Percentiles rank a stretch among this genome's conserved stretches.
phyloP scores from a whole-genome alignment of 2,888 invertebrate genomes.

The Ectemnius cavifrons region DNA sequence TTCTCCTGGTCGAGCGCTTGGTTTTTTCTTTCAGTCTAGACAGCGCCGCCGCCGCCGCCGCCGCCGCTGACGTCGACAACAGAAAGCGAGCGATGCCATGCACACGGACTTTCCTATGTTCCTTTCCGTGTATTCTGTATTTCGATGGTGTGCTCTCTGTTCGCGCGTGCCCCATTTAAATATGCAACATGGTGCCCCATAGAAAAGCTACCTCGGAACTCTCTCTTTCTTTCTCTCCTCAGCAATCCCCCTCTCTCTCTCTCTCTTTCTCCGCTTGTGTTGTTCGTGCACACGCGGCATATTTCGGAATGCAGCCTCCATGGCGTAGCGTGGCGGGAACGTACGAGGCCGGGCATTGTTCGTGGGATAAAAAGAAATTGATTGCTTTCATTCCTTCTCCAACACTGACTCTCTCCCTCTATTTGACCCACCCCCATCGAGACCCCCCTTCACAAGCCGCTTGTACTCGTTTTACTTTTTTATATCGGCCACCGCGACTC shows the following conservation, averaged over 20 bases:
- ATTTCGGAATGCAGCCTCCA: constrained; percentile 4
- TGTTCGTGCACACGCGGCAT: constrained; percentile 26
- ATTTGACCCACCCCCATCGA: background rate
- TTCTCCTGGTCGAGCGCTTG: too few relatives aligned
- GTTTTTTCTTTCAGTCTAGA: too few relatives aligned
- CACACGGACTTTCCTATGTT: too few relatives aligned
- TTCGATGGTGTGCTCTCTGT: constrained; percentile 23
- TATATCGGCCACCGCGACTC: constrained; percentile 10
- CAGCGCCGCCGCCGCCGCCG: too few relatives aligned
- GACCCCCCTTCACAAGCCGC: background rate
- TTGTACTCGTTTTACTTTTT: constrained; percentile 2
- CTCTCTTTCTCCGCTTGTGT: background rate
- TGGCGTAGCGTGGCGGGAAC: background rate
- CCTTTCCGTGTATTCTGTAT: constrained; percentile 33
- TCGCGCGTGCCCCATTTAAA: constrained; percentile 39
- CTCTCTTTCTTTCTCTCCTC: background rate
- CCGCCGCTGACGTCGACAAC: too few relatives aligned
- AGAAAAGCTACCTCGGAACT: background rate
- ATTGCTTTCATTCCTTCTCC: constrained; percentile 37
- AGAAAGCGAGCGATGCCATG: too few relatives aligned
- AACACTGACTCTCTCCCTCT: background rate
- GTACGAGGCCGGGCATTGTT: constrained; percentile 27
- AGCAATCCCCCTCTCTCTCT: too few relatives aligned
- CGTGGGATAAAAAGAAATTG: constrained; percentile 45
- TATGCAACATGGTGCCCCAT: constrained; percentile 41